These are phyloP conservation scores for Ceratosolen fusciceps DNA, from an alignment of 1,140 invertebrate genomes.

Conservation along the genomic window DNA sequence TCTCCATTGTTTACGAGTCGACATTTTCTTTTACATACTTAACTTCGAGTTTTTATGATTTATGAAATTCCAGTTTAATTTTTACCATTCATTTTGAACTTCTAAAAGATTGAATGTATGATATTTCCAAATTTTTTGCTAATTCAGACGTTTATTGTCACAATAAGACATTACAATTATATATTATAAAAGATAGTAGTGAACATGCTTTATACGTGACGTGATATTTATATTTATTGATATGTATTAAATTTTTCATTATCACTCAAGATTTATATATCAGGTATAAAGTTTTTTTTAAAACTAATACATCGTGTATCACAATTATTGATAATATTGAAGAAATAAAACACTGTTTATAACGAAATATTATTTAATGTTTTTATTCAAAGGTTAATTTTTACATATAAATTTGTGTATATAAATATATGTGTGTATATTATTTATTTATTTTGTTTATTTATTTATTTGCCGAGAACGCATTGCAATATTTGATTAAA, in stretches of 20 bases:
- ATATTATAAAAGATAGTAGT: conserved; percentile 17
- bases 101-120: conserved; percentile 17
- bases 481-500: not conserved
- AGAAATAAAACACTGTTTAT: no score
- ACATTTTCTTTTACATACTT: conserved; percentile 34
- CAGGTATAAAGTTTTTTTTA: conserved; percentile 30
- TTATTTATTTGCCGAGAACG: not conserved
- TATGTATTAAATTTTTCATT: conserved; percentile 5
- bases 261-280: conserved; percentile 7
- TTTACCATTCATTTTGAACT: conserved; percentile 42
- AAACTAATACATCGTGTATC: conserved; percentile 41
- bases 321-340: not conserved
- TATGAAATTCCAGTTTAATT: conserved; percentile 35
- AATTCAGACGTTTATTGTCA: conserved; percentile 16
- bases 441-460: no score
- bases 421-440: no score
- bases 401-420: no score
- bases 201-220: conserved; percentile 30
- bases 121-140: conserved; percentile 35
- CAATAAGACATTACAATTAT: not conserved
- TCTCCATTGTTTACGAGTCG: conserved; percentile 25
- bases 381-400: no score
- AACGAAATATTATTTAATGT: no score
- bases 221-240: not conserved
- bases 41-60: conserved; percentile 25